Evolutionary conservation across 1,140 invertebrate species (phyloP).

Genomic region (Latrodectus geometricus): DNA sequence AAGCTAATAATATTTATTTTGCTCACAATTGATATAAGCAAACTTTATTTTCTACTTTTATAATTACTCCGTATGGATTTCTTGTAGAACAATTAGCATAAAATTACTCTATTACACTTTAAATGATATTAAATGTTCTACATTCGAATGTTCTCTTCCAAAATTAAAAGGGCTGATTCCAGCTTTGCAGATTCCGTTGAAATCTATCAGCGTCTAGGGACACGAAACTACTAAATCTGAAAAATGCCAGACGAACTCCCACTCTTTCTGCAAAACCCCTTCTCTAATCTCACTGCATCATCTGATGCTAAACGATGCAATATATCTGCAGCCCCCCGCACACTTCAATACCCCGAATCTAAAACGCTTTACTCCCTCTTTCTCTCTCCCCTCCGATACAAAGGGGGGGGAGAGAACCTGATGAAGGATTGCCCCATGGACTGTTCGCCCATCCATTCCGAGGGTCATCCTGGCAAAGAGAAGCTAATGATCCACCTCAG

Average conservation of each 20-base stretch:
- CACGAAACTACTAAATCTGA: background rate
- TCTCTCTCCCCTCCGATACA: background rate
- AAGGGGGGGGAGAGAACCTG: background rate
- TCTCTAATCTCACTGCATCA: slow-evolving; percentile 15
- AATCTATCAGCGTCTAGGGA: background rate
- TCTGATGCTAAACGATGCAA: slow-evolving; percentile 6
- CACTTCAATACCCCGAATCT: background rate
- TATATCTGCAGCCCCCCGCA: slow-evolving; percentile 17
- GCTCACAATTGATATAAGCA: too few species aligned
- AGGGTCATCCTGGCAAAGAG: slow-evolving; percentile 1
- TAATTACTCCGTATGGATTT: too few species aligned
- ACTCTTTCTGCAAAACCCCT: background rate
- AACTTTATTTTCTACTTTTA: too few species aligned
- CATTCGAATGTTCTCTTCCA: background rate
- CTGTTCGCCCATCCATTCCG: slow-evolving; percentile 31
- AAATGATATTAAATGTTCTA: background rate
- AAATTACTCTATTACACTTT: too few species aligned
- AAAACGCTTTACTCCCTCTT: slow-evolving; percentile 25
- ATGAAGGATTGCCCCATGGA: slow-evolving; percentile 45
- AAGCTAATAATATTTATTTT: too few species aligned
- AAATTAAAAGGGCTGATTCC: background rate
- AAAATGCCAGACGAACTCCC: background rate
- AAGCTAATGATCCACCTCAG: slow-evolving; percentile 40
- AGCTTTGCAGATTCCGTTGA: background rate
- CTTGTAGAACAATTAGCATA: too few species aligned